A percentile compares a stretch with the other conserved stretches of the same genome.
These are phyloP conservation scores for Etia nguti DNA, from an alignment of 2,113 vertebrate species.

Conservation along the genomic window DNA sequence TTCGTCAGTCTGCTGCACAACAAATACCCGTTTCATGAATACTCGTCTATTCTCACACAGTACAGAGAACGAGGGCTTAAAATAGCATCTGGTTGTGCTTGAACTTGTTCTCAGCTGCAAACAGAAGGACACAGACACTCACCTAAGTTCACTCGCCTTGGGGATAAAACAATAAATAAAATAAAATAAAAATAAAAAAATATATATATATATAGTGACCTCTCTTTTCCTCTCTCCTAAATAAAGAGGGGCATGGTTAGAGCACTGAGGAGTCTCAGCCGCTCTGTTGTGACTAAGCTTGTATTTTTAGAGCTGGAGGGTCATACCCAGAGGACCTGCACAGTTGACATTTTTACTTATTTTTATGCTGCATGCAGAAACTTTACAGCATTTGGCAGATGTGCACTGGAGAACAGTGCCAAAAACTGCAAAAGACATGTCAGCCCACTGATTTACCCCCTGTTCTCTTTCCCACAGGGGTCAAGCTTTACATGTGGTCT, in stretches of 20 bases:
- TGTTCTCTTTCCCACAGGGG: not conserved
- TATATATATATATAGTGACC: conserved; percentile 43
- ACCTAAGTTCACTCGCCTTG: conserved; percentile 35
- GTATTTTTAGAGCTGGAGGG: conserved; percentile 44
- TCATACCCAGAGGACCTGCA: not conserved
- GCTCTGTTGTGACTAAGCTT: conserved; percentile 2
- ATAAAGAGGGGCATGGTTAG: conserved; percentile 6
- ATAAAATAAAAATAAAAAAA: no score
- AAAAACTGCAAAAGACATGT: not conserved
- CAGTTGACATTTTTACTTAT: conserved; percentile 1
- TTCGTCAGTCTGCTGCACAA: conserved; percentile 1
- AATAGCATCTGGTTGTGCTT: conserved; percentile 51
- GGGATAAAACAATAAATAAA: no score
- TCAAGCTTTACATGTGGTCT: not conserved
- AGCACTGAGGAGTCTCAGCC: not conserved
- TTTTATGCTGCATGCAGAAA: not conserved
- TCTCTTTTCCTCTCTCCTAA: conserved; percentile 23
- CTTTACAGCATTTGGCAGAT: not conserved
- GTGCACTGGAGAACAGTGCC: not conserved
- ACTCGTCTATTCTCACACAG: conserved; percentile 29
- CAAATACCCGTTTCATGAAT: conserved; percentile 37
- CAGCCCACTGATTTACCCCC: not conserved
- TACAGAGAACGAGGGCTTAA: conserved; percentile 22
- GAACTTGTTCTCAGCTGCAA: conserved; percentile 20
- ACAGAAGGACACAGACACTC: conserved; percentile 5